Evolutionary conservation across 92 coral and sea anemone species (phyloP).

Genomic region (Bergia sp.): DNA sequence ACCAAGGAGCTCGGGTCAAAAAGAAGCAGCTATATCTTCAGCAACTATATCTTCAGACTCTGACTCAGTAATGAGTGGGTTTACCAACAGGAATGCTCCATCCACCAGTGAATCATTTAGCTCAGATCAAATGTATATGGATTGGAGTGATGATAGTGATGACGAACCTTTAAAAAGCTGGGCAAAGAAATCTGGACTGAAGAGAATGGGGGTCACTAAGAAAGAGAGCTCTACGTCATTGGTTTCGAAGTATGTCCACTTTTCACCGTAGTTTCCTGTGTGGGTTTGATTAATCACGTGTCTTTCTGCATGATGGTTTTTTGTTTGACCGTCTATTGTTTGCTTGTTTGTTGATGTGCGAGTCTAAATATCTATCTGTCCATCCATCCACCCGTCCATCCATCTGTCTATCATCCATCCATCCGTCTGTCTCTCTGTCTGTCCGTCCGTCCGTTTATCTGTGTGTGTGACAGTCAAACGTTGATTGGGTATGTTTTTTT

Average conservation of each 20-base stretch:
- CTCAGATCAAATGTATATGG: neutral
- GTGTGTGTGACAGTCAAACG: neutral
- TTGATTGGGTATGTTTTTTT: neutral
- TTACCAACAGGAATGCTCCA: neutral
- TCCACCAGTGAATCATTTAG: neutral
- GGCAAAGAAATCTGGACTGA: neutral
- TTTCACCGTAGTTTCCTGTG: neutral
- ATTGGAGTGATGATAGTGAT: constrained; percentile 1
- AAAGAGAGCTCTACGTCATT: neutral
- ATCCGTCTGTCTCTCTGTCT: neutral
- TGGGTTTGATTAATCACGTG: neutral
- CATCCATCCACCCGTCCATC: neutral
- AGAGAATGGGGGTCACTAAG: neutral
- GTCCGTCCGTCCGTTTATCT: neutral
- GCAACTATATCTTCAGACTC: neutral
- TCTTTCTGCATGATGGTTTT: neutral
- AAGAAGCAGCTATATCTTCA: neutral
- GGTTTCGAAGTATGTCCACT: constrained; percentile 7
- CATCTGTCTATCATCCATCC: neutral
- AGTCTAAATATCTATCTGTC: neutral
- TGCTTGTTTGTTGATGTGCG: neutral
- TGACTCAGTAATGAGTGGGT: neutral
- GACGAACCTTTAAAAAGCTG: constrained; percentile 29
- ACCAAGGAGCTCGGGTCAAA: too few species aligned
- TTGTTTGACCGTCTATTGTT: neutral